Evolutionary conservation across 1,140 invertebrate species (phyloP), one percentile per base, ranked within the genome.

Genomic region (Heliconius eleuchia): DNA sequence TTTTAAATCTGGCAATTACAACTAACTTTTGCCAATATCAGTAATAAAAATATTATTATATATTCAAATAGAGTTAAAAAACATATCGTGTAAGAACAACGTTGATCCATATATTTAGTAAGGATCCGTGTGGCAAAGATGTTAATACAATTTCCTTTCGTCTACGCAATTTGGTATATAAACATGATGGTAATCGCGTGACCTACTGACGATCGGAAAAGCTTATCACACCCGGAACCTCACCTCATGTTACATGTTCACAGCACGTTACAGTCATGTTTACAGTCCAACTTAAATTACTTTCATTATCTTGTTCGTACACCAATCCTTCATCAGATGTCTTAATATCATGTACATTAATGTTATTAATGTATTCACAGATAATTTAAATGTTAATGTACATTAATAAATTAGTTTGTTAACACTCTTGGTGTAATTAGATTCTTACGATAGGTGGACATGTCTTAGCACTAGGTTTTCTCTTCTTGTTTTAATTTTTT

Each of bases 121-220:
- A 3, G 57, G 7, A 23, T 60, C n/a, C n/a, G 60, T 27, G 60
- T 66, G 60, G 7, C 60, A 19, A 71, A 34, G 34, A 71, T 76
- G 23, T 76, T n/a, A 57, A 76, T 39, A 70, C 30, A 71, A 50
- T 19, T 76, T 39, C 37, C 50, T 73, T 73, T 52, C 71, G 50
- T 42, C 66, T 75, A 55, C 71, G 72, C 23, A 39, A 74, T 78
- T 72, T 46, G 74, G 27, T 74, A 19, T 76, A 37, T 37, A 37
- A 71, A 76, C 76, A 60, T 73, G 75, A 76, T 79, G 74, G 34
- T 73, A 71, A 60, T 88, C 83, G 86, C 87, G 86, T 88, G 87
- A 86, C 84, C 76, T 80, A 57, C 77, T 84, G 84, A 84, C 86
- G 83, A 88, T 87, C 80, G 85, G 83, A 81, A 84, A 77, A 82